These are phyloP conservation scores for Pyrrhia umbra DNA, from an alignment of 2,888 invertebrate genomes.

Conservation along the genomic window DNA sequence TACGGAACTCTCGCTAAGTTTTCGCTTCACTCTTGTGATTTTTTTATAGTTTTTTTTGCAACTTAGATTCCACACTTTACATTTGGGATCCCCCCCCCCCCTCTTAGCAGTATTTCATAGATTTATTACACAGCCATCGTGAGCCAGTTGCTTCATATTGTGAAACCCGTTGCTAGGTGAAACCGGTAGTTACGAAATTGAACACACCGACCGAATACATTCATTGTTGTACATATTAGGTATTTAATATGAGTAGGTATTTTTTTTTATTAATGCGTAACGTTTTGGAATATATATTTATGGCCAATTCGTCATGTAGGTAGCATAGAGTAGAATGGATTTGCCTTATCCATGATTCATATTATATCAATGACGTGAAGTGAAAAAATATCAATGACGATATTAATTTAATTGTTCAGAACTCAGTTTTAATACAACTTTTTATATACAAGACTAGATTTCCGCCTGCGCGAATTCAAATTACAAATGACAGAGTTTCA, in stretches of 20 bases:
- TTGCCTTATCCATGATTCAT: constrained; percentile 8
- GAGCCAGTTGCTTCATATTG: constrained; percentile 33
- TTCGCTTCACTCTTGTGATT: constrained; percentile 7
- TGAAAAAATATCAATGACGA: constrained; percentile 13
- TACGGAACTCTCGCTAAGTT: constrained; percentile 36
- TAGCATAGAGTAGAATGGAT: neutral
- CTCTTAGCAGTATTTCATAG: constrained; percentile 44
- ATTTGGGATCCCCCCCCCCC: constrained; percentile 41
- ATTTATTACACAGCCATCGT: constrained; percentile 51
- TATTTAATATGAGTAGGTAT: neutral
- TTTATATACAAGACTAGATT: no score
- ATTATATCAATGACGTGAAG: constrained; percentile 7
- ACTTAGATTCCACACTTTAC: constrained; percentile 42
- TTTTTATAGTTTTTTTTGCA: constrained; percentile 34
- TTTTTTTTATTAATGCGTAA: neutral
- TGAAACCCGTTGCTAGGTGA: constrained; percentile 44
- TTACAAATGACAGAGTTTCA: no score
- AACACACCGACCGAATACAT: constrained; percentile 5
- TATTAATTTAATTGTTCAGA: no score
- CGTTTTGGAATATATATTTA: constrained; percentile 8
- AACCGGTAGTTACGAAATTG: constrained; percentile 44
- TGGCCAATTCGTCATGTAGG: neutral
- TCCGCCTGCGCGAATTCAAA: no score
- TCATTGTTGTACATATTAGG: constrained; percentile 21
- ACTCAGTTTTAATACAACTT: no score